Conservation (phyloP, 2,888 invertebrate genomes). For the Temnothorax ravouxi region DNA sequence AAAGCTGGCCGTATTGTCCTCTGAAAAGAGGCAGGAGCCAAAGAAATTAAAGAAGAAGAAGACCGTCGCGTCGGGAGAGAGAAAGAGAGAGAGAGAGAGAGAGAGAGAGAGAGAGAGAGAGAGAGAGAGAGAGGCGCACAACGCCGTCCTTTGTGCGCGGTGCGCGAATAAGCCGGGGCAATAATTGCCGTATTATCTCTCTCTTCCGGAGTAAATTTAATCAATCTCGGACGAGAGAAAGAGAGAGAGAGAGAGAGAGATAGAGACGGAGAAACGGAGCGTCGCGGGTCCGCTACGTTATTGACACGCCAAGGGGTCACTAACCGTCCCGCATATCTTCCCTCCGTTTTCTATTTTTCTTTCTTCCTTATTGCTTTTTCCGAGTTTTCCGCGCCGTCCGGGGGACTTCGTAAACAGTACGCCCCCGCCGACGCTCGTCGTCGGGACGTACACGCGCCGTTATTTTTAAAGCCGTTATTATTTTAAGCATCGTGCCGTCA, state of each 20-base stretch:
- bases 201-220: constrained; percentile 77
- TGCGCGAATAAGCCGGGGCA: constrained; percentile 52
- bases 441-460: neutral
- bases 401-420: neutral
- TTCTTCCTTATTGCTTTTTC: neutral
- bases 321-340: constrained; percentile 71
- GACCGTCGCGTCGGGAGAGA: neutral
- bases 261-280: constrained; percentile 63
- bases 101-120: neutral
- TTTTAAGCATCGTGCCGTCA: neutral
- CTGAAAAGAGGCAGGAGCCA: no score
- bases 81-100: no score
- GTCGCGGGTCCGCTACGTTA: constrained; percentile 67
- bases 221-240: constrained; percentile 62
- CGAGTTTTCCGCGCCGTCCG: neutral
- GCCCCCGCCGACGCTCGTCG: neutral
- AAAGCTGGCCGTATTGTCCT: no score
- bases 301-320: constrained; percentile 76
- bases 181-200: constrained; percentile 75
- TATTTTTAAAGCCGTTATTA: neutral
- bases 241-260: no score
- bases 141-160: constrained; percentile 64
- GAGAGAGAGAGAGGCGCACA: no score
- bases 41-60: no score
- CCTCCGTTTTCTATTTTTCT: constrained; percentile 47